phyloP scores from a whole-genome alignment of 2,797 vertebrate species.

The Psittacula derbiana region DNA sequence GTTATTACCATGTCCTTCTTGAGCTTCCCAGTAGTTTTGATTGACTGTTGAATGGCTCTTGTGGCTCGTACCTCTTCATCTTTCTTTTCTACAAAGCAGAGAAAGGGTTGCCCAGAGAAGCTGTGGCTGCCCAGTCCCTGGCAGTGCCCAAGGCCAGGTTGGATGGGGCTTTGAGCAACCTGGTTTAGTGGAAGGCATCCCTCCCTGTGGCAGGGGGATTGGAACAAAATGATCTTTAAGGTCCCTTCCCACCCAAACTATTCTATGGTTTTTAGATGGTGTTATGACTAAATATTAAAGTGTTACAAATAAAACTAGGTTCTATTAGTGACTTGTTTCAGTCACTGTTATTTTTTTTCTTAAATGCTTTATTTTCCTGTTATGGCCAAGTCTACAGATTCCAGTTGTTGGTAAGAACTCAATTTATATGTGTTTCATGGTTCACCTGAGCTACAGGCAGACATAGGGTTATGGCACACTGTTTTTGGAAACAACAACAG shows the following conservation, averaged over 20 bases:
- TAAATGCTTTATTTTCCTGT: background rate
- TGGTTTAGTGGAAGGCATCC: background rate
- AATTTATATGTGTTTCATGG: background rate
- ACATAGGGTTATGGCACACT: background rate
- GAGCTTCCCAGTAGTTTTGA: background rate
- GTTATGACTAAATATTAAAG: background rate
- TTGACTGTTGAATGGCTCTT: background rate
- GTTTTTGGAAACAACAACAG: background rate
- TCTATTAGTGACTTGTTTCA: background rate
- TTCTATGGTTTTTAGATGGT: background rate
- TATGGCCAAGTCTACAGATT: background rate
- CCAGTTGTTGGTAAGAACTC: background rate
- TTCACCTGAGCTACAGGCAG: background rate
- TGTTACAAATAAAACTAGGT: background rate
- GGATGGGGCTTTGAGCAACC: background rate
- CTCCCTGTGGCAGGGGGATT: background rate
- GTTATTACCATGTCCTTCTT: background rate
- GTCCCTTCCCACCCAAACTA: background rate
- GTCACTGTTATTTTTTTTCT: background rate
- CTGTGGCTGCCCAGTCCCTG: background rate
- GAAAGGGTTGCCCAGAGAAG: background rate
- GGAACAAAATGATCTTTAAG: background rate
- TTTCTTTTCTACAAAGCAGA: background rate
- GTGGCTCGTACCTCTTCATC: background rate
- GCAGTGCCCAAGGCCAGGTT: background rate